phyloP scores from a whole-genome alignment of 2,888 invertebrate genomes.

The Fragum whitleyi region DNA sequence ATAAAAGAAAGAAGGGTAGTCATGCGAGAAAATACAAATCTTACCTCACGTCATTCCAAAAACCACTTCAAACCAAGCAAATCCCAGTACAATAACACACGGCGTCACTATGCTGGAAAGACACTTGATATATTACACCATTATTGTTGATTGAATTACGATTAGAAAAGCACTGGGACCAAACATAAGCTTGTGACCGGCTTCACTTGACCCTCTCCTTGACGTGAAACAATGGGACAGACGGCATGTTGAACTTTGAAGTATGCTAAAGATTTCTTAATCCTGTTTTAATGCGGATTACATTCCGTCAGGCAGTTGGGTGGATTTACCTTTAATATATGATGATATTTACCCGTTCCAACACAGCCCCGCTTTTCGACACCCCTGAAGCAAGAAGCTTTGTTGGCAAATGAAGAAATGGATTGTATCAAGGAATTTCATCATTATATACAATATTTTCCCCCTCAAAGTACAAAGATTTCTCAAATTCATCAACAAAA shows the following conservation, averaged over 20 bases:
- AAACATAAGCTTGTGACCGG: neutral
- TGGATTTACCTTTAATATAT: neutral
- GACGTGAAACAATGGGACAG: neutral
- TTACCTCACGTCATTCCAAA: neutral
- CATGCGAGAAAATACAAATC: neutral
- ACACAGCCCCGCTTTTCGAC: too few species aligned
- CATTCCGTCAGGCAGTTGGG: neutral
- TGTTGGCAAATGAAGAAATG: too few species aligned
- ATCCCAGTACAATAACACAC: neutral
- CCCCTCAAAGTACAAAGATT: too few species aligned
- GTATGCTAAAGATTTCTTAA: neutral
- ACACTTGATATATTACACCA: neutral
- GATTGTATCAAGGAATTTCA: too few species aligned
- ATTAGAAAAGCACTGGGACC: neutral
- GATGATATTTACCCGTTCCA: too few species aligned
- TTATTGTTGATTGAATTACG: slow-evolving; percentile 1
- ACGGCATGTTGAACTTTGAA: slow-evolving; percentile 4
- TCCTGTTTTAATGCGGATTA: slow-evolving; percentile 1
- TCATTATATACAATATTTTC: too few species aligned
- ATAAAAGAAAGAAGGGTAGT: too few species aligned
- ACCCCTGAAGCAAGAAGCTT: too few species aligned
- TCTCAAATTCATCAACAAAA: too few species aligned
- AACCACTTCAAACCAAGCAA: neutral
- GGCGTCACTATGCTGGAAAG: neutral
- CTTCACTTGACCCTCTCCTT: neutral